Conservation (phyloP, 2,797 vertebrate genomes). For the Sebastes oblongus region DNA sequence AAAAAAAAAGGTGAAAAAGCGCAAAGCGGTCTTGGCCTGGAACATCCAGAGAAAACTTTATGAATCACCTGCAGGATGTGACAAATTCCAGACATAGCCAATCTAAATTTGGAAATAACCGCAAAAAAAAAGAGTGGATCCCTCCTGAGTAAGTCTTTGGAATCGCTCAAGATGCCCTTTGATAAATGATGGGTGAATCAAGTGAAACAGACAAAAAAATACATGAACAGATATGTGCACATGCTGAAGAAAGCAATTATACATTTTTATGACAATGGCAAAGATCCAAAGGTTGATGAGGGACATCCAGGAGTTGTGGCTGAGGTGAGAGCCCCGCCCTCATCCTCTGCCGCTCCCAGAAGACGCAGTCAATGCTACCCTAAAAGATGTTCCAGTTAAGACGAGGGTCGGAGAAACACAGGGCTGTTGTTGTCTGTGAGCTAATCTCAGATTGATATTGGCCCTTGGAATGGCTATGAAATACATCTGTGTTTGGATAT, state of each 20-base stretch:
- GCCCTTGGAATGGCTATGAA: conserved; percentile 32
- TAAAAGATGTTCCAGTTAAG: conserved; percentile 32
- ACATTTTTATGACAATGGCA: conserved; percentile 36
- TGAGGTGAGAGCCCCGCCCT: conserved; percentile 32
- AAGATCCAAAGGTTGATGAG: conserved; percentile 28
- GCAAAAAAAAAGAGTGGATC: conserved; percentile 4
- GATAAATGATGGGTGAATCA: conserved; percentile 19
- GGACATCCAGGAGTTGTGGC: conserved; percentile 6
- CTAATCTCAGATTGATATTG: conserved; percentile 34
- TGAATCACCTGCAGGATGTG: conserved; percentile 16
- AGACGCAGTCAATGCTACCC: conserved; percentile 37
- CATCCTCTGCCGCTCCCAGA: conserved; percentile 14
- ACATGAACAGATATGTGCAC: conserved; percentile 42
- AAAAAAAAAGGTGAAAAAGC: not conserved
- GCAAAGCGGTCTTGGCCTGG: conserved; percentile 15
- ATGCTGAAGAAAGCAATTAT: conserved; percentile 16
- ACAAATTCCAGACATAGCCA: conserved; percentile 19
- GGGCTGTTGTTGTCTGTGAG: conserved; percentile 10
- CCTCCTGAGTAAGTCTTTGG: conserved; percentile 69
- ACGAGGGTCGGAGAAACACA: not conserved
- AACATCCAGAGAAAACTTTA: conserved; percentile 15
- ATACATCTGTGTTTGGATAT: conserved; percentile 19
- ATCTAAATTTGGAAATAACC: conserved; percentile 19
- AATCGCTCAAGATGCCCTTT: conserved; percentile 43
- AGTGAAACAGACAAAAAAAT: conserved; percentile 7